A percentile compares a stretch with the other conserved stretches of the same genome.
Conservation (phyloP, 2,113 vertebrate species). For the Megaceryle maxima region DNA sequence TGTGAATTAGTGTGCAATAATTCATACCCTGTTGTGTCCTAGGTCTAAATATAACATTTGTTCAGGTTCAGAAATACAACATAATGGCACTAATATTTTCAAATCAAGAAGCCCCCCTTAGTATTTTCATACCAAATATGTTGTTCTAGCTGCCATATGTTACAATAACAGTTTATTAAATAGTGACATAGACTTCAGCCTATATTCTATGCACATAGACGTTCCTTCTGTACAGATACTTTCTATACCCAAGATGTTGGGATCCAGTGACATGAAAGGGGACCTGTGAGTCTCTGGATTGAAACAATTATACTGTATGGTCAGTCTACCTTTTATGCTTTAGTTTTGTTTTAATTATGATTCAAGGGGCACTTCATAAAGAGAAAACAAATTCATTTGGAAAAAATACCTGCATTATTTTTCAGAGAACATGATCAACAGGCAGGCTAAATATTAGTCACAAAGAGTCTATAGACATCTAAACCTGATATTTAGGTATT, state of each 20-base stretch:
- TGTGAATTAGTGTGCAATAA: conserved; percentile 78
- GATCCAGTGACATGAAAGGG: neutral
- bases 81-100: conserved; percentile 73
- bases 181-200: neutral
- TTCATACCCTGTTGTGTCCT: conserved; percentile 74
- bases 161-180: conserved; percentile 63
- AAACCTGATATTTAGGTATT: neutral
- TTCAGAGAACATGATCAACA: neutral
- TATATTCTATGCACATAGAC: neutral
- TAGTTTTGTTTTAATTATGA: neutral
- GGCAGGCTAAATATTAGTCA: neutral
- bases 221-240: neutral
- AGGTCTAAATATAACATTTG: conserved; percentile 76
- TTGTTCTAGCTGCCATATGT: conserved; percentile 61
- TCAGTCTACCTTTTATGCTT: neutral
- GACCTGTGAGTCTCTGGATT: neutral
- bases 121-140: conserved; percentile 69
- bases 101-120: conserved; percentile 59
- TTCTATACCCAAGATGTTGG: neutral
- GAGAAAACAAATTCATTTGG: neutral
- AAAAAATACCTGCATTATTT: neutral
- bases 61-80: conserved; percentile 73
- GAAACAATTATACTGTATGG: neutral
- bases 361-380: neutral
- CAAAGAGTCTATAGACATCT: neutral